phyloP scores from a whole-genome alignment of 1,140 invertebrate species.

The Drusus annulatus region DNA sequence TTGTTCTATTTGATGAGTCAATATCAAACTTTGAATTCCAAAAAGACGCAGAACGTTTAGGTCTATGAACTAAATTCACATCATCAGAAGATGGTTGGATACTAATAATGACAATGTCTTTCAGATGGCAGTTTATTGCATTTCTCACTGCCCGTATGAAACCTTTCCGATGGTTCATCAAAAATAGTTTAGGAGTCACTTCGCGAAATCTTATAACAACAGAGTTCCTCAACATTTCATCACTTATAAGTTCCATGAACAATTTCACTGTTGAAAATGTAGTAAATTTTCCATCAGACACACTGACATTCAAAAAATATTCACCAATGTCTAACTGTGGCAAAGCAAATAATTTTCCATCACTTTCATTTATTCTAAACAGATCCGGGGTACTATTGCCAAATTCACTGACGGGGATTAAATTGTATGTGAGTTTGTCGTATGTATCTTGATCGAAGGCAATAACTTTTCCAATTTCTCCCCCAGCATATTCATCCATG shows the following conservation, averaged over 20 bases:
- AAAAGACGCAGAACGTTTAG: conserved; percentile 39
- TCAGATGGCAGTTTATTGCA: conserved; percentile 80
- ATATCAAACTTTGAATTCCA: conserved; percentile 2
- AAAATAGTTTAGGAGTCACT: conserved; percentile 84
- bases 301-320: conserved; percentile 86
- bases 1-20: conserved; percentile 1
- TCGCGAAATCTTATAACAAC: conserved; percentile 83
- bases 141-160: conserved; percentile 83
- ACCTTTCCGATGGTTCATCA: conserved; percentile 84
- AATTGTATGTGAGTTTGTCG: conserved; percentile 82
- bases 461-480: conserved; percentile 85
- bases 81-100: conserved; percentile 72
- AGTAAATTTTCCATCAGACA: conserved; percentile 87
- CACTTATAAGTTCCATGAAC: conserved; percentile 81
- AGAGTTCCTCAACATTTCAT: conserved; percentile 86
- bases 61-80: conserved; percentile 54
- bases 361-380: conserved; percentile 82
- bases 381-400: conserved; percentile 72
- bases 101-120: conserved; percentile 78
- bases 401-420: conserved; percentile 67
- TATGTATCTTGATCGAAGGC: conserved; percentile 91
- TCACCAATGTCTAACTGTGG: conserved; percentile 85
- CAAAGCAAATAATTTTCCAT: conserved; percentile 84
- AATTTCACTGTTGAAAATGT: conserved; percentile 82
- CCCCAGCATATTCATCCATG: conserved; percentile 88